Percentiles rank a stretch among this genome's conserved stretches.
phyloP scores from a whole-genome alignment of 2,113 vertebrate genomes.

The Pterophyllum scalare region DNA sequence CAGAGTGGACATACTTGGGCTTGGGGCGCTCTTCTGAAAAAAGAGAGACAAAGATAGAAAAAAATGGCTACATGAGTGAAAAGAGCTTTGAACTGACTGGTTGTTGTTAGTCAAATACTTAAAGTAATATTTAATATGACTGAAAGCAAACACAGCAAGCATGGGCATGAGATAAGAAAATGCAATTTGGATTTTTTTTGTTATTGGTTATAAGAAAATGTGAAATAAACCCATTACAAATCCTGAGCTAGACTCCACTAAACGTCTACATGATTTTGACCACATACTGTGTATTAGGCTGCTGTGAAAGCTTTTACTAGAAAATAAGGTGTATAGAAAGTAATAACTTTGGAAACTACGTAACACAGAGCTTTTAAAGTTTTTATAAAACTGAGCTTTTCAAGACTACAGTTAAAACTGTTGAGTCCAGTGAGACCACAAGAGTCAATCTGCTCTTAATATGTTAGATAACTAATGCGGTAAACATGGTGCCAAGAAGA shows the following conservation, averaged over 20 bases:
- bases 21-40: conserved; percentile 79
- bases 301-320: neutral
- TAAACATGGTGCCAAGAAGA: neutral
- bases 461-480: conserved; percentile 15
- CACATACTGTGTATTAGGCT: neutral
- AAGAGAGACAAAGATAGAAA: neutral
- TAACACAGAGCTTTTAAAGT: neutral
- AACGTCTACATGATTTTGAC: neutral
- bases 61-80: neutral
- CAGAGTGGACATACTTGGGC: conserved; percentile 76
- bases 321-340: neutral
- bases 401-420: neutral
- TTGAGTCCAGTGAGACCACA: neutral
- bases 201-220: neutral
- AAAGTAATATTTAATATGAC: neutral
- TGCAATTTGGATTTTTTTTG: neutral
- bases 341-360: neutral
- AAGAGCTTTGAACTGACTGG: neutral
- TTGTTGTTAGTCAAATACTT: neutral
- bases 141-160: conserved; percentile 2
- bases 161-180: neutral
- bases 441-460: neutral
- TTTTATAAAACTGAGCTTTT: neutral
- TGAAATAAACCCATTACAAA: neutral
- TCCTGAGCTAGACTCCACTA: neutral